Percentiles rank a stretch among this genome's conserved stretches.
Evolutionary conservation across 2,113 vertebrate genomes (phyloP).

Genomic region (Phoxinus phoxinus): DNA sequence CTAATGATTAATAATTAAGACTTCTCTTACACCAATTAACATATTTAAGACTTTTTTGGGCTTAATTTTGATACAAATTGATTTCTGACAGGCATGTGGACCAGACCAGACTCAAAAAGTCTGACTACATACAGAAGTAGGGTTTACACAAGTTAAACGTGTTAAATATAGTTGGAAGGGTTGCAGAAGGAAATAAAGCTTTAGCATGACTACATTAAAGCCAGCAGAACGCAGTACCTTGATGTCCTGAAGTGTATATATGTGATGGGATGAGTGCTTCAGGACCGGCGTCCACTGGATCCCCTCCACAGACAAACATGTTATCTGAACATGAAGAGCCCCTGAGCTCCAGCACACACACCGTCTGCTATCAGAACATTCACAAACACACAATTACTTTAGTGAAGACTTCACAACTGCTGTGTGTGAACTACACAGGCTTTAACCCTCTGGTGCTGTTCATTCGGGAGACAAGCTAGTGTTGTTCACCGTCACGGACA

Average conservation of each 20-base stretch:
- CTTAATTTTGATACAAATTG: too few relatives aligned
- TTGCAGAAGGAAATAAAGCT: background rate
- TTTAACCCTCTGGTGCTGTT: background rate
- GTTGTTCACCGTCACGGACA: too few relatives aligned
- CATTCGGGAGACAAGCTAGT: too few relatives aligned
- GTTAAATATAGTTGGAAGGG: background rate
- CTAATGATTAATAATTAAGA: too few relatives aligned
- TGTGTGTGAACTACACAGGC: background rate
- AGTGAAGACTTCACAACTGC: background rate
- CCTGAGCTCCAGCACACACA: conserved; percentile 79
- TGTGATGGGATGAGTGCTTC: conserved; percentile 77
- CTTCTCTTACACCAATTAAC: too few relatives aligned
- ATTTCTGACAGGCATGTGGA: too few relatives aligned
- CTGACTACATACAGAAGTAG: background rate
- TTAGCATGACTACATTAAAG: background rate
- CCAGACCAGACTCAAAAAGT: background rate
- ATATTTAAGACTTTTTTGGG: too few relatives aligned
- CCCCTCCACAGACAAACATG: conserved; percentile 85
- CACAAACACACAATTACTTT: conserved; percentile 3
- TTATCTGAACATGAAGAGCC: conserved; percentile 78
- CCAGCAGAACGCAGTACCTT: conserved; percentile 69
- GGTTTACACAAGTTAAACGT: background rate
- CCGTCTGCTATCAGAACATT: conserved; percentile 68
- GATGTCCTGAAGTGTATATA: background rate
- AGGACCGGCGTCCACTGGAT: conserved; percentile 73